Evolutionary conservation across 2,797 vertebrate species (phyloP), one percentile per base, ranked within the genome.

Genomic region (Pitangus sulphuratus): DNA sequence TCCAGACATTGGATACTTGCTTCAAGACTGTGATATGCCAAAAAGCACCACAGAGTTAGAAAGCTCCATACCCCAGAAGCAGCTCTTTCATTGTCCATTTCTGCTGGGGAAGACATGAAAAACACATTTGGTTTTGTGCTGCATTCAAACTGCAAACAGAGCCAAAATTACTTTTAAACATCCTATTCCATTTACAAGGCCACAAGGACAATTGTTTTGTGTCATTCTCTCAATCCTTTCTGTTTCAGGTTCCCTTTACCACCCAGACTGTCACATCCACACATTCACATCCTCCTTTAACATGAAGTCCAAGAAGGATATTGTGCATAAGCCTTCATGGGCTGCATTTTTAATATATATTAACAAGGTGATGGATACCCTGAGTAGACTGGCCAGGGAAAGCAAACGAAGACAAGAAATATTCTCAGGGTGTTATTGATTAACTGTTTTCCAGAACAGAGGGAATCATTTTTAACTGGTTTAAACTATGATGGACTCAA

Each of bases 361-460:
- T 90, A 94, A 87, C 74, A 70, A 50, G 89, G 82, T 74, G 93
- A 94, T 0, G 1, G 60, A 79, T 86, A 75, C 61, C 72, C 42
- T 65, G 72, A 96, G 92, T 16, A 81, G 33, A 31, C 37, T 69
- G 71, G 70, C 68, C 89, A 80, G 91, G 77, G 51, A 74, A 94
- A 95, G 87, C 79, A 95, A 84, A 88, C 15, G 19, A 91, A 94
- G 85, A 87, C 83, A 92, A 90, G 91, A 94, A 90, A 95, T 91
- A 96, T 96, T 96, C 96, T 97, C 95, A 79, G 91, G 80, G 94
- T 84, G 70, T 88, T 97, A 96, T 95, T 94, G 96, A 97, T 96
- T 96, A 96, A 86, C 93, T 96, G 93, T 91, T 97, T 96, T 94
- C 93, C 89, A 88, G 89, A 95, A 92, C 85, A 93, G 91, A 91